Base-by-base conservation (phyloP, 1,140 invertebrate genomes). In the Venustaconcha ellipsiformis region DNA sequence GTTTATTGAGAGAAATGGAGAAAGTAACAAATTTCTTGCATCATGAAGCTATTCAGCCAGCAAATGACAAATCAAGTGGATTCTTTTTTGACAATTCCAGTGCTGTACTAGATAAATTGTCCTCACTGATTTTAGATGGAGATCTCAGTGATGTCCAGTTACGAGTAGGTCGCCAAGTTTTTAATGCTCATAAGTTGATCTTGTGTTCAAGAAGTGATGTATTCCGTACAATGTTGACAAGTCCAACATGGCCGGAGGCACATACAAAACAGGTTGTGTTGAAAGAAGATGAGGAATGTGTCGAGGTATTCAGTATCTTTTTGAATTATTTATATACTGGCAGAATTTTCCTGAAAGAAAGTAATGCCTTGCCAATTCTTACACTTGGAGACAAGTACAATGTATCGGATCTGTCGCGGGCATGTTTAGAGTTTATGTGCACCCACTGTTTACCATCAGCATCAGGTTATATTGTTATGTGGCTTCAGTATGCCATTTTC, bases 191-290 rank as follows among this genome's bases (percentile, higher is more conserved):
- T 90, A 93, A 95, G 66, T 92, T 98, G 17, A 97, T 98, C 84
- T 92, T 98, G 4, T 97, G 96, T 92, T 95, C 96, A 79, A 96
- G 95, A 77, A 97, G 96, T 90, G 96, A 98, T 92, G 97, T 98
- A 20, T 98, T 98, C 90, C 95, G 96, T 94, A 95, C 97, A 12
- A 98, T 98, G 97, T 90, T 98, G 59, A 97, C 97, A 94, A 96
- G 95, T 87, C 93, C 95, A 1, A 94, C 95, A 88, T 98, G 96
- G 96, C 94, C 93, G 70, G 96, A 98, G 88, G 96, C 95, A 86
- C 92, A 94, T 78, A 95, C 96, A 90, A 95, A 93, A 81, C 92
- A 93, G 26, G 94, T 98, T 76, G 93, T 94, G 57, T 91, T 98
- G 2, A 93, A 95, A 85, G 97, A 98, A 91, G 94, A 96, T 23